Conservation (phyloP, 1,140 invertebrate species). For the Panulirus ornatus region DNA sequence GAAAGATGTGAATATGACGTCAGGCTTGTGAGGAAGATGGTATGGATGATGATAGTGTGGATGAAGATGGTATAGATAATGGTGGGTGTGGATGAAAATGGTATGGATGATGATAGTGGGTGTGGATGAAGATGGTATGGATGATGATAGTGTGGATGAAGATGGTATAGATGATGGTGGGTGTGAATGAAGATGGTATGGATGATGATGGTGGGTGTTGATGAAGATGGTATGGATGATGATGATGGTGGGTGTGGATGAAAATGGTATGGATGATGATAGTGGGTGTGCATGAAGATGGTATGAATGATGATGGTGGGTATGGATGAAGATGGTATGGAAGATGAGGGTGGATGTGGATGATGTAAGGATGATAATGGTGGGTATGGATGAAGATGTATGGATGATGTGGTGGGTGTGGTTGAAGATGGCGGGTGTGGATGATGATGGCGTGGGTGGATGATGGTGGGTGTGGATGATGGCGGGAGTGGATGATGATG, state of each 20-base stretch:
- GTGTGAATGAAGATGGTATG: neutral
- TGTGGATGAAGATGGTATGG: neutral
- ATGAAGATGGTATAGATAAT: neutral
- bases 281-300: neutral
- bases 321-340: neutral
- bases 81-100: neutral
- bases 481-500: too few relatives aligned
- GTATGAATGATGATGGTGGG: neutral
- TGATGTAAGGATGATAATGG: neutral
- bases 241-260: neutral
- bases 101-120: neutral
- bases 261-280: neutral
- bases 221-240: neutral
- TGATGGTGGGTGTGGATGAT: too few relatives aligned
- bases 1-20: too few relatives aligned
- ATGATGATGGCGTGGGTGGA: too few relatives aligned
- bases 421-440: neutral
- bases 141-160: neutral
- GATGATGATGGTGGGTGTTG: neutral
- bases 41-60: neutral
- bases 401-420: neutral
- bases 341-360: too few relatives aligned
- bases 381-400: neutral
- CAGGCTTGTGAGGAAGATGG: too few relatives aligned
- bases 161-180: neutral